Evolutionary conservation across 37 sponge, comb jelly and placozoan genomes (phyloP), one percentile per base, ranked within the genome.

Genomic region (Theonella swinhoei): DNA sequence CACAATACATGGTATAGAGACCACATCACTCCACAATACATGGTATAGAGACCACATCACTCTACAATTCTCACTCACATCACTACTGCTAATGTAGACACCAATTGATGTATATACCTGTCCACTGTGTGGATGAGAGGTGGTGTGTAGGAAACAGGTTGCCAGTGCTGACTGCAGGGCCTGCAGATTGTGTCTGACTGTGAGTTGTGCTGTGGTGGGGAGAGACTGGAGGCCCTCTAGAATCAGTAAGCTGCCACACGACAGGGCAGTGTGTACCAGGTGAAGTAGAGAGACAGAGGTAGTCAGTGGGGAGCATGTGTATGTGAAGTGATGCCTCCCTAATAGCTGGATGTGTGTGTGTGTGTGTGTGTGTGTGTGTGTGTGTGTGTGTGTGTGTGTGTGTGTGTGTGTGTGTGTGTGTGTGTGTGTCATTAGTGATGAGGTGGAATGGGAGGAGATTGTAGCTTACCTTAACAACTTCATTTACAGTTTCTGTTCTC

Each of bases 251-350:
- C 74, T 64, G 25, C 92, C 92, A 33, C 74, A 37, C 3, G 39
- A 54, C 22, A 78, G 59, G 14, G 88, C 70, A 28, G 83, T 83
- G 62, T 29, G 29, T 17, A 91, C 33, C 54, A 91, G 40, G 31
- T 63, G 67, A 26, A 39, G 43, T 1, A 87, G 61, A 30, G 67
- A 37, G 4, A 72, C 14, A 7, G 38, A 30, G 17, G 69, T 41
- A 0, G 77, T 43, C 23, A 39, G 17, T 17, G 41, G 37, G 37
- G 68, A 63, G 42, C 89, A 79, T 3, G 28, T 11, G 54, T 82
- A 72, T 25, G 31, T 39, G 63, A 80, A 83, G 78, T 36, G 86
- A 19, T 86, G 91, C 60, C 83, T 66, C 3, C 91, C 91, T n/a
- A 91, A 60, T n/a, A 82, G 25, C 91, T 91, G 39, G 2, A 68